Evolutionary conservation across 2,797 vertebrate species (phyloP).

Genomic region (Sitta carolinensis): DNA sequence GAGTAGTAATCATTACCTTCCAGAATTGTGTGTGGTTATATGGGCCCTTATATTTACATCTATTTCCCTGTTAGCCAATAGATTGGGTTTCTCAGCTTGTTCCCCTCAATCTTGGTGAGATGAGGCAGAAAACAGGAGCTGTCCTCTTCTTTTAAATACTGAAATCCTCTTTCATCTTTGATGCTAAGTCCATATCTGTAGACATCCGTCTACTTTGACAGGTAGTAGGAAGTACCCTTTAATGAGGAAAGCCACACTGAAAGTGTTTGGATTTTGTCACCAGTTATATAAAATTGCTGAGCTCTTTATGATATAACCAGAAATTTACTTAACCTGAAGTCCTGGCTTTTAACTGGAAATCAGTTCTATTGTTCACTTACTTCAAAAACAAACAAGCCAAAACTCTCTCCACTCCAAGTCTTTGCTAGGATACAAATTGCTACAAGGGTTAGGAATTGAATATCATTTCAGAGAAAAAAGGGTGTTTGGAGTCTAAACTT

Average conservation of each 20-base stretch:
- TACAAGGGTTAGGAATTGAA: neutral
- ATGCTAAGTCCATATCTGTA: neutral
- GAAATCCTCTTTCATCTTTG: neutral
- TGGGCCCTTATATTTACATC: neutral
- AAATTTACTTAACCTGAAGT: neutral
- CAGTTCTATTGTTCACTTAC: neutral
- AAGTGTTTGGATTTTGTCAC: neutral
- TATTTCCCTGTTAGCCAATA: neutral
- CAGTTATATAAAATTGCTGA: neutral
- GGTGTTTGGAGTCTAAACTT: neutral
- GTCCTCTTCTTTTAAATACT: neutral
- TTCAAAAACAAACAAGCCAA: neutral
- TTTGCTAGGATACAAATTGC: neutral
- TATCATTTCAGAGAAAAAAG: neutral
- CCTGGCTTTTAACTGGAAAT: neutral
- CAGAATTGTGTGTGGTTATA: neutral
- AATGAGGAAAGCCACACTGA: neutral
- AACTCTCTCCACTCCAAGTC: neutral
- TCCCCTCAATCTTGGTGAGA: neutral
- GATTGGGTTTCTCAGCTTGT: neutral
- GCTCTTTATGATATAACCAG: neutral
- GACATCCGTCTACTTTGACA: neutral
- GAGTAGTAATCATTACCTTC: neutral
- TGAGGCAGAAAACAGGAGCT: neutral
- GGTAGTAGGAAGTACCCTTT: neutral